These are phyloP conservation scores for Polyploca ridens DNA, from an alignment of 2,888 invertebrate species.

Conservation along the genomic window DNA sequence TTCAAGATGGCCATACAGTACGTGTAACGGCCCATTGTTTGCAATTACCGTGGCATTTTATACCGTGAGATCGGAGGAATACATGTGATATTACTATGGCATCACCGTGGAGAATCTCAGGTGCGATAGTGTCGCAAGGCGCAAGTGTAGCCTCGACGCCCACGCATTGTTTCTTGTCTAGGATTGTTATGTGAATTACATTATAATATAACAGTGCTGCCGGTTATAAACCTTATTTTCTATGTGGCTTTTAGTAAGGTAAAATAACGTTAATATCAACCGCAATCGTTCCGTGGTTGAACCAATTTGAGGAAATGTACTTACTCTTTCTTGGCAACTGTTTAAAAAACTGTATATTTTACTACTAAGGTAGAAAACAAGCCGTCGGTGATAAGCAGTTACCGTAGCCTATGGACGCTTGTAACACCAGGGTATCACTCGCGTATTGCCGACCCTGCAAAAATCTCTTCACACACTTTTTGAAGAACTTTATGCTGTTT, in stretches of 20 bases:
- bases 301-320: constrained; percentile 1
- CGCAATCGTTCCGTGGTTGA: constrained; percentile 1
- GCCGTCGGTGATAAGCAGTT: too few relatives aligned
- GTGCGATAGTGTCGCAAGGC: constrained; percentile 43
- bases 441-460: too few relatives aligned
- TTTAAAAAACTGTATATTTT: too few relatives aligned
- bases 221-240: neutral
- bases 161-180: constrained; percentile 41
- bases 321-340: neutral
- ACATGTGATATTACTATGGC: neutral
- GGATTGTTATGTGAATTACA: constrained; percentile 25
- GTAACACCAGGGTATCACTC: too few relatives aligned
- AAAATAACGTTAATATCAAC: neutral
- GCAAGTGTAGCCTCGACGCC: constrained; percentile 47
- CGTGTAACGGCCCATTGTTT: constrained; percentile 47
- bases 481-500: too few relatives aligned
- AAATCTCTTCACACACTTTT: too few relatives aligned
- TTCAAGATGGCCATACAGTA: constrained; percentile 18
- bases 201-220: constrained; percentile 15
- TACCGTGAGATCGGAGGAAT: constrained; percentile 18
- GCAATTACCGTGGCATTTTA: constrained; percentile 17
- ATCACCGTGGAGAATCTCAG: constrained; percentile 27
- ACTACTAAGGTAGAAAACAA: too few relatives aligned
- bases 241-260: neutral
- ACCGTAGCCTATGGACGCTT: too few relatives aligned